phyloP scores from a whole-genome alignment of 2,113 vertebrate species.

The Recurvirostra avosetta region DNA sequence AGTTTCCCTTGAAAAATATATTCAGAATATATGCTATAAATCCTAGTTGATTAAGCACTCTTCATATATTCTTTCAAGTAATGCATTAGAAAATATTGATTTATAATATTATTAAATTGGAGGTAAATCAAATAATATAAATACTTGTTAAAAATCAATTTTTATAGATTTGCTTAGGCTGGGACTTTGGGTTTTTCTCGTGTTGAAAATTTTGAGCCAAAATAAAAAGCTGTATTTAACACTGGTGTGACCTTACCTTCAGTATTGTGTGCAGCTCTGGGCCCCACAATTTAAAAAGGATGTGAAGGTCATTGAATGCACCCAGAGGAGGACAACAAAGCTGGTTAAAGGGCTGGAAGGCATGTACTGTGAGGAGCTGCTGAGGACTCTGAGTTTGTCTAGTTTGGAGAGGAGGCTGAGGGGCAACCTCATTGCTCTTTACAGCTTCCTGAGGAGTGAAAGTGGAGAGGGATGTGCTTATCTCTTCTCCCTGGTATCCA shows the following conservation, averaged over 20 bases:
- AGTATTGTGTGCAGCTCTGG: background rate
- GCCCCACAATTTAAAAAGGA: too few relatives aligned
- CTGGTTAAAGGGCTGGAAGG: background rate
- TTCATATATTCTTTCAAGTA: background rate
- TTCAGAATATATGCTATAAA: background rate
- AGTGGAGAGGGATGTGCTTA: background rate
- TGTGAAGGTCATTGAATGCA: background rate
- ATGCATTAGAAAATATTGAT: background rate
- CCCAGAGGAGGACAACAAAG: background rate
- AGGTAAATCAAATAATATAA: background rate
- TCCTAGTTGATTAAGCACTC: background rate
- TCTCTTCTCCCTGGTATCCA: rapidly evolving
- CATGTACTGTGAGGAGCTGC: background rate
- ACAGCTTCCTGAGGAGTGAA: background rate
- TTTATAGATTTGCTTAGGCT: background rate
- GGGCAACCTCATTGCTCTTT: too few relatives aligned
- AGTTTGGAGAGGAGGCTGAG: background rate
- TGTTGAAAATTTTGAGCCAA: background rate
- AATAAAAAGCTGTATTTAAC: background rate
- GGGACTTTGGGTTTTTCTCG: background rate
- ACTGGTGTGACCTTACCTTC: background rate
- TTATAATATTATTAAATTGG: background rate
- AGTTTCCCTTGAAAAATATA: background rate
- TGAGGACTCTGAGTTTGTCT: background rate
- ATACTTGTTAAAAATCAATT: background rate